phyloP scores from a whole-genome alignment of 2,113 vertebrate genomes.

The Sander lucioperca region DNA sequence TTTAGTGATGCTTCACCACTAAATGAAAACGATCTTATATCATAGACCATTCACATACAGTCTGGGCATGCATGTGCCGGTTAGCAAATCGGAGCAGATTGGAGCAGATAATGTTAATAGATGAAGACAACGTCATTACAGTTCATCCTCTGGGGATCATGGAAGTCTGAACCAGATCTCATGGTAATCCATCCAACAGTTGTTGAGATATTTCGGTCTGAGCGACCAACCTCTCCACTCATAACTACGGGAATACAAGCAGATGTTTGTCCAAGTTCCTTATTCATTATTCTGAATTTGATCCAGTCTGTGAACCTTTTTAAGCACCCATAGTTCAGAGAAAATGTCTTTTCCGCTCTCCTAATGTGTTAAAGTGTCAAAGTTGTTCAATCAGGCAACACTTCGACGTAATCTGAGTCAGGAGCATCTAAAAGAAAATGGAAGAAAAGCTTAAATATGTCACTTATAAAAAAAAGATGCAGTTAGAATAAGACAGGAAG shows the following conservation, averaged over 20 bases:
- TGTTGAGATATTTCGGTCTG: not conserved
- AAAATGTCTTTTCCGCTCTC: not conserved
- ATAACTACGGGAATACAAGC: not conserved
- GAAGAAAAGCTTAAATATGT: not conserved
- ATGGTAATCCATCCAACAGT: not conserved
- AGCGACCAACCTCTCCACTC: not conserved
- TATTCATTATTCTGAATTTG: not conserved
- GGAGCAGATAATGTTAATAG: not conserved
- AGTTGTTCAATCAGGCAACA: conserved; percentile 59
- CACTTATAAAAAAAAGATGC: not conserved
- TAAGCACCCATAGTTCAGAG: not conserved
- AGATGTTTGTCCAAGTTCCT: not conserved
- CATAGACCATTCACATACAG: too few species aligned
- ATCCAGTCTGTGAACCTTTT: not conserved
- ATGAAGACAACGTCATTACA: not conserved
- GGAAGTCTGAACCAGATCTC: not conserved
- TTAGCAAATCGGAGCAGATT: too few species aligned
- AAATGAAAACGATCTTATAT: too few species aligned
- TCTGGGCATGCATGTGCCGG: too few species aligned
- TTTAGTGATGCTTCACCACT: too few species aligned
- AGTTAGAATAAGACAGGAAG: not conserved
- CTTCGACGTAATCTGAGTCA: conserved; percentile 63
- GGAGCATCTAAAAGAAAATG: conserved; percentile 55
- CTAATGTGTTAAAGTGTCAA: not conserved
- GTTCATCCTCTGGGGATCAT: not conserved